Base-by-base conservation (phyloP, 2,888 invertebrate genomes). In the Plagodis pulveraria region DNA sequence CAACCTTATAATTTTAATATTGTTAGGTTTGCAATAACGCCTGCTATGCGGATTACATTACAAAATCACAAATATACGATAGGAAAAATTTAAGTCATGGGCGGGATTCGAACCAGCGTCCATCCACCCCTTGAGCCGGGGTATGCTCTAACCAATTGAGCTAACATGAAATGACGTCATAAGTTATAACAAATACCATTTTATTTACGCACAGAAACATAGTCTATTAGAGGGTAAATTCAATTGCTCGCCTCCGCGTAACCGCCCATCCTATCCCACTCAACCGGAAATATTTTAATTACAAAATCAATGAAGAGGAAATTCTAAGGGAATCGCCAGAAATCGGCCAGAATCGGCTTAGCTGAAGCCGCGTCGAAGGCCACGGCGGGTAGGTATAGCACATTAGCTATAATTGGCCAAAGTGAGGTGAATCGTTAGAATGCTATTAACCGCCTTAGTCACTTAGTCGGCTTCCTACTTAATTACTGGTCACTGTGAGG, bases 401-500 rank as follows among this genome's bases (percentile, higher is more conserved):
- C 57, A 54, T 63, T 50, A 63, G 41, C 54, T 33, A 42, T 59
- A 57, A 63, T 59, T 58, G 62, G 50, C 38, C 60, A 22, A 51
- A 44, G 49, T 60, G 60, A 61, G 60, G 60, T 69, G 64, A 73
- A 70, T 74, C 72, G 71, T 73, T 74, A 74, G 72, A 75, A 71
- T 67, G 46, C 67, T 69, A 78, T 76, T 77, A 75, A 70, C 74
- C 66, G 56, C 65, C 66, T 61, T 56, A 52, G 35, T 48, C 59
- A 56, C 48, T 61, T 56, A 52, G 48, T 43, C 36, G 60, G 60
- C 33, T 60, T 60, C 60, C 41, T 52, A 43, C 55, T 49, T 48
- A 51, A 46, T 56, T 47, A 50, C 38, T 6, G 42, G 11, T 42
- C 42, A 36, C 9, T 36, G 0, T 38, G 9, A 5, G 22, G 12